Base-by-base conservation (phyloP, 2,888 invertebrate genomes). In the Platypus cylindrus region DNA sequence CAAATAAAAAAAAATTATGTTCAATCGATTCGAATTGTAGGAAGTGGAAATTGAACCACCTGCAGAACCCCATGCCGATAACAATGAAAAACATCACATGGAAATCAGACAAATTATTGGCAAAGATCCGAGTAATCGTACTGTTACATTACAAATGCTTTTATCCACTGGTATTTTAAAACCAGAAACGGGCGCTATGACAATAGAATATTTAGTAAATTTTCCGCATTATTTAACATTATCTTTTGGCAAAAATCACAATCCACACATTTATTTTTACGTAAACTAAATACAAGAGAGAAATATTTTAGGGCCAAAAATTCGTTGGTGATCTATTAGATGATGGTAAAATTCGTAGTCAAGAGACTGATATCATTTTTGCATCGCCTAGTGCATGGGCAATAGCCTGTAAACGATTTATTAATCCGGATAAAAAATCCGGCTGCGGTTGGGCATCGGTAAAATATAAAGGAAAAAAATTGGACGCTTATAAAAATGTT, bases 391-490 rank as follows among this genome's bases (percentile, higher is more conserved):
- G 86, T 49, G 86, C 90, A 2, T 91, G 90, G 90, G 90, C 89
- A 1, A 83, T 86, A 58, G 83, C 87, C 54, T 90, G 90, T 54
- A 90, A 90, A 57, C 72, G 85, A 45, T 82, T 87, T 37, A 84
- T 90, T 32, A 89, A 90, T 61, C 89, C 90, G 1, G 83, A 84
- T 43, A 89, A 89, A 59, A 83, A 87, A 52, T 87, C 87, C 23
- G 89, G 89, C 2, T 90, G 89, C 64, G 90, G 90, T 2, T 90
- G 91, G 90, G 87, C 87, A 2, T 86, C 87, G 2, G 87, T 87
- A 20, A 80, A 84, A 53, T 90, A 89, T 53, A 78, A 75, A 55
- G 87, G 86, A 1, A 81, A 80, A 53, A 89, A 89, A 60, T 62
- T 91, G 52, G 90, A 90, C 58, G 78, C 82, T 3, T 89, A 85